Base-by-base conservation (phyloP, 30 jellyfish, hydroid and myxozoan genomes). In the Pelagia noctiluca region DNA sequence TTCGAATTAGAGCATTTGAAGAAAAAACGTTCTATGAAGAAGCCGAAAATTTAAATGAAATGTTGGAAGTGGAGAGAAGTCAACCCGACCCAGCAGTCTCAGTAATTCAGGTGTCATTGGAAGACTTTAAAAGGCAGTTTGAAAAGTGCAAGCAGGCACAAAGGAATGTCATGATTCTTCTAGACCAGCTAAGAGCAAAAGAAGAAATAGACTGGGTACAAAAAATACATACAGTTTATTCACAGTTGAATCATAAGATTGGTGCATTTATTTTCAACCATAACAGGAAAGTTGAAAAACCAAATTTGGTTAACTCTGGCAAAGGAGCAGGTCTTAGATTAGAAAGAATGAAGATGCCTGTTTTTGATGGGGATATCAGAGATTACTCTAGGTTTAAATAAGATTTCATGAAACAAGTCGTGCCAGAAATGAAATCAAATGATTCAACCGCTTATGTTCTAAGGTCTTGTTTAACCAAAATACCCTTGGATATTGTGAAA, bases 401-500 rank as follows among this genome's bases (percentile, higher is more conserved):
- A 49, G 83, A 70, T 32, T 70, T 70, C n/a, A 24, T 70, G 26
- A 70, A 70, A 35, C 47, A 16, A 28, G 47, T 70, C 4, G 57
- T 42, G 57, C 74, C 47, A 19, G 63, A 49, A 22, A 53, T 25
- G 31, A 28, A 70, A 19, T 28, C 16, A 38, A 36, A 10, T 35
- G 83, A 70, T 19, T 53, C 37, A 35, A 53, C 67, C 0, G 83
- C 75, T 3, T 70, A 28, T 32, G 83, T 35, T 70, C 67, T 70
- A 12, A 70, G 47, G 35, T 70, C 83, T 12, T 32, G 47, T 25
- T 46, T 70, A 32, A 32, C 37, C 3, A 53, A 28, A 5, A 30
- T 28, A 11, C 63, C 47, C 5, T 21, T 11, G 24, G 67, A 70
- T 7, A 32, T 28, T 19, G 86, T 75, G 30, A 33, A 75, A 21